Evolutionary conservation across 2,113 vertebrate species (phyloP).

Genomic region (Trochalopteron elliotii): DNA sequence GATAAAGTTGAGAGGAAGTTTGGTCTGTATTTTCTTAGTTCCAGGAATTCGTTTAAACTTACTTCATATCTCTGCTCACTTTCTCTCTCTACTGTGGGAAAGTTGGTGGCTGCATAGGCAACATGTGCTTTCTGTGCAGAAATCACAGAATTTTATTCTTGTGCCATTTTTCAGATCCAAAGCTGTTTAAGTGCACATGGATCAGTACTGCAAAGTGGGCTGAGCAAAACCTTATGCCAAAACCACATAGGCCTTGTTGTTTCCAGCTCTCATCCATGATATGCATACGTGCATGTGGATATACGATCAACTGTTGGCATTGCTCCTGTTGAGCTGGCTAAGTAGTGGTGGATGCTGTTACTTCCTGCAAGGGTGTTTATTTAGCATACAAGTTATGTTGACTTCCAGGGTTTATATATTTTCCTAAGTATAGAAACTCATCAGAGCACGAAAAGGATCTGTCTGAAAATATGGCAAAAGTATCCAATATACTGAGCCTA

Average conservation of each 20-base stretch:
- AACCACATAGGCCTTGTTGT: fast-evolving
- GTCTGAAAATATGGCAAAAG: neutral
- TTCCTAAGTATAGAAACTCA: neutral
- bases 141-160: neutral
- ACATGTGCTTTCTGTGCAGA: neutral
- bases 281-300: fast-evolving
- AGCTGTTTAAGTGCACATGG: neutral
- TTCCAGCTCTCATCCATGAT: neutral
- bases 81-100: neutral
- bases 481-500: neutral
- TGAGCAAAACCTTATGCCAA: neutral
- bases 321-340: neutral
- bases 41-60: neutral
- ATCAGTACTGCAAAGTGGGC: neutral
- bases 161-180: neutral
- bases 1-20: neutral
- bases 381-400: neutral
- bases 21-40: neutral
- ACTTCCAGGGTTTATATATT: neutral
- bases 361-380: neutral
- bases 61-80: neutral
- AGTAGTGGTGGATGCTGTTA: neutral
- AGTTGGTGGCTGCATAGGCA: neutral
- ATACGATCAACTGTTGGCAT: neutral
- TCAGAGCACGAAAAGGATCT: neutral